Conservation (phyloP, 2,113 vertebrate genomes). For the Penelope pileata region DNA sequence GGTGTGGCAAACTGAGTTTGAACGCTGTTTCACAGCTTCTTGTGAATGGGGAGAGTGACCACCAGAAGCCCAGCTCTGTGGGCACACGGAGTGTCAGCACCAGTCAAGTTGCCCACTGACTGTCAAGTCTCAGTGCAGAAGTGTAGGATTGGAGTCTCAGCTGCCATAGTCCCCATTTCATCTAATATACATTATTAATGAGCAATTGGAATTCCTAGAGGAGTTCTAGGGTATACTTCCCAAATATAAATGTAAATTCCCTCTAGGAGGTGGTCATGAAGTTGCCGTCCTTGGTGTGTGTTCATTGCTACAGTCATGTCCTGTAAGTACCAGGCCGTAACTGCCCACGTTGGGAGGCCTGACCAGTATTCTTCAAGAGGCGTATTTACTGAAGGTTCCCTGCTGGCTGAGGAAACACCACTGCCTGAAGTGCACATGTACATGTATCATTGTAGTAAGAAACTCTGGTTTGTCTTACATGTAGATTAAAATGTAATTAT, state of each 20-base stretch:
- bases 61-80: fast-evolving
- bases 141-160: background rate
- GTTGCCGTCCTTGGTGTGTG: no score
- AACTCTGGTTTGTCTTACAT: no score
- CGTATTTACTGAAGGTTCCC: no score
- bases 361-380: background rate
- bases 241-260: background rate
- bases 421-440: no score
- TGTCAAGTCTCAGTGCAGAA: background rate
- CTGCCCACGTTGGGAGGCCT: background rate
- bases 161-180: background rate
- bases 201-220: no score
- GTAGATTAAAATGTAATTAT: no score
- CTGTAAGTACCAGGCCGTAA: no score
- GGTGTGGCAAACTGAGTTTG: background rate
- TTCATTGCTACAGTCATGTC: no score
- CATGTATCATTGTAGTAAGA: no score
- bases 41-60: background rate
- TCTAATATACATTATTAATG: background rate
- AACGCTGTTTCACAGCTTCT: background rate
- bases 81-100: no score
- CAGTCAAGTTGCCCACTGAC: no score
- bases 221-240: background rate
- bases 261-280: background rate
- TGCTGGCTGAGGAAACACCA: no score